Evolutionary conservation across 2,113 vertebrate genomes (phyloP).

Genomic region (Cinclus cinclus): DNA sequence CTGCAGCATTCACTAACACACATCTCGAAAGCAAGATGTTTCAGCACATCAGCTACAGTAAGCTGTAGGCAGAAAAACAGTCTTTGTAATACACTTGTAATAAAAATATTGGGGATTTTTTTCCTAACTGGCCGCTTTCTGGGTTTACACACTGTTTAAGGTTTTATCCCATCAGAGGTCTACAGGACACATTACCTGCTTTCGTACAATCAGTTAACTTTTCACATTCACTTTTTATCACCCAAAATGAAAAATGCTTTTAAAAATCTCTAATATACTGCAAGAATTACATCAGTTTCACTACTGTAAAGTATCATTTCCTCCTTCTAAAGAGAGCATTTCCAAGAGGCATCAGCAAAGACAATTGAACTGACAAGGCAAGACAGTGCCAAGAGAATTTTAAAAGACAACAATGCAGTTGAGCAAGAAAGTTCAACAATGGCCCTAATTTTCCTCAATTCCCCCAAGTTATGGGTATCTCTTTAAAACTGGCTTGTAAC

Average conservation of each 20-base stretch:
- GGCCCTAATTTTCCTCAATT: neutral
- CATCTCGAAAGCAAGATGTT: neutral
- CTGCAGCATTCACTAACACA: neutral
- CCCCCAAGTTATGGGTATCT: fast-evolving
- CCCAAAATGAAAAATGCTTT: neutral
- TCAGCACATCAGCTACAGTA: neutral
- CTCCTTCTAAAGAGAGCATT: neutral
- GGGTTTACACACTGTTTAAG: neutral
- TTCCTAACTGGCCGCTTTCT: neutral
- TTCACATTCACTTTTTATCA: neutral
- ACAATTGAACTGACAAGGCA: neutral
- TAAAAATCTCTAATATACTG: neutral
- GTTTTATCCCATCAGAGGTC: neutral
- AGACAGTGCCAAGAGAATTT: neutral
- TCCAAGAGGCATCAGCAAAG: neutral
- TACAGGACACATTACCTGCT: neutral
- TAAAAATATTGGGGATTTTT: neutral
- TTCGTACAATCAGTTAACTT: neutral
- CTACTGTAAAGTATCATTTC: neutral
- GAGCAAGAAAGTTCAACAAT: neutral
- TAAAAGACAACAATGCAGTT: neutral
- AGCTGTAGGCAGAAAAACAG: neutral
- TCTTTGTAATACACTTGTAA: neutral
- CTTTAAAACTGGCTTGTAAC: neutral
- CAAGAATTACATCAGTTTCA: neutral